Conservation (phyloP, 1,140 invertebrate species). For the Pachyrhynchus sulphureomaculatus region DNA sequence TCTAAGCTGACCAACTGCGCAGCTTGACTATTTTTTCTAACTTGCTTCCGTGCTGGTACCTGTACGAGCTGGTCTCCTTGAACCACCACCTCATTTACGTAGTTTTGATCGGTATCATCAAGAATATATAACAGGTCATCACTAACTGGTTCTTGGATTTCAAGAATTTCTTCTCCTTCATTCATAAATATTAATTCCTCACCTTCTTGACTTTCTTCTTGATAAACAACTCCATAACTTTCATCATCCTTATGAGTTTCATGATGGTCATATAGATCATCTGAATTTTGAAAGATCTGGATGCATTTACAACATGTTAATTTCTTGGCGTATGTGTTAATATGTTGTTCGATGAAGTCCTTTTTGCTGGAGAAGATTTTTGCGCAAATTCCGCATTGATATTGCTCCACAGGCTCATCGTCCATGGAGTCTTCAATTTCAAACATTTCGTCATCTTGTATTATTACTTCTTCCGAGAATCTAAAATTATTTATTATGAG, state of each 20-base stretch:
- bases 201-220: conserved; percentile 23
- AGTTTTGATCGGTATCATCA: conserved; percentile 38
- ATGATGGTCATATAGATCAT: conserved; percentile 43
- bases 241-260: conserved; percentile 38
- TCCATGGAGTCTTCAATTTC: not conserved
- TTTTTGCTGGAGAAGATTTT: conserved; percentile 37
- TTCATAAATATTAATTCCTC: conserved; percentile 39
- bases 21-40: conserved; percentile 1
- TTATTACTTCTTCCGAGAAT: not conserved
- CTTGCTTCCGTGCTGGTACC: conserved; percentile 1
- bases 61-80: conserved; percentile 35
- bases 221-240: conserved; percentile 12
- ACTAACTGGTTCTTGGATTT: conserved; percentile 22
- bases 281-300: conserved; percentile 36
- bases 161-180: conserved; percentile 31
- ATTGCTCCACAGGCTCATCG: conserved; percentile 24
- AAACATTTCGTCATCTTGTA: not conserved
- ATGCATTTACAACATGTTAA: conserved; percentile 45
- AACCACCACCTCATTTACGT: conserved; percentile 46
- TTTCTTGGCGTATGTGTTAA: conserved; percentile 36
- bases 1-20: conserved; percentile 42
- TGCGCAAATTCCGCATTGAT: conserved; percentile 40
- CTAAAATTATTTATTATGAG: conserved; percentile 3
- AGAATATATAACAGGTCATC: conserved; percentile 46
- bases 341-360: conserved; percentile 42